Percentiles rank a stretch among this genome's conserved stretches.
Conservation (phyloP, 2,888 invertebrate genomes). For the Lypha dubia region DNA sequence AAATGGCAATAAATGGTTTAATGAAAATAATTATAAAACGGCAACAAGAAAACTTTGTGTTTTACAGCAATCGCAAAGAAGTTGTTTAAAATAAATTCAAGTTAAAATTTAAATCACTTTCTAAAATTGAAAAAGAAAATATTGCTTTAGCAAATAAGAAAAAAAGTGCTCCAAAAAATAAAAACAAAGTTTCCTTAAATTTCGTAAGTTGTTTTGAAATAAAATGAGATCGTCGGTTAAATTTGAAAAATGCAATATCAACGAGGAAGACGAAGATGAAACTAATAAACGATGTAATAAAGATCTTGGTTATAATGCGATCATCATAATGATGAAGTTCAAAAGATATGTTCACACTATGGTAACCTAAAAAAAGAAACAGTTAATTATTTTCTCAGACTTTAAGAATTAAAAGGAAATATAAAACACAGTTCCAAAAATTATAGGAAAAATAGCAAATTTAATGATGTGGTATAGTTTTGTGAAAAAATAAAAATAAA, state of each 20-base stretch:
- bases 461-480: constrained; percentile 51
- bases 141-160: constrained; percentile 3
- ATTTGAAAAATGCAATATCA: constrained; percentile 81
- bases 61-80: constrained; percentile 21
- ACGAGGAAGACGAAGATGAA: constrained; percentile 82
- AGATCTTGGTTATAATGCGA: constrained; percentile 52
- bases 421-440: constrained; percentile 16
- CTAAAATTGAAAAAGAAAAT: constrained; percentile 45
- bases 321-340: constrained; percentile 68
- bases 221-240: constrained; percentile 71
- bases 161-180: constrained; percentile 21
- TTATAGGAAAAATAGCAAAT: background rate
- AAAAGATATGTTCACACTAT: constrained; percentile 73
- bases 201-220: constrained; percentile 26
- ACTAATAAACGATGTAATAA: constrained; percentile 74
- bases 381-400: background rate
- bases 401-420: background rate
- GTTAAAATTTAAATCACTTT: constrained; percentile 65
- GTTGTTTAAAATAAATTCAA: constrained; percentile 43
- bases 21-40: constrained; percentile 57
- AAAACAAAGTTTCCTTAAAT: constrained; percentile 22
- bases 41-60: constrained; percentile 32
- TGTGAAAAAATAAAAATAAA: constrained; percentile 46
- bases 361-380: constrained; percentile 72
- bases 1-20: constrained; percentile 60